Conservation (phyloP, 37 sponge, comb jelly and placozoan species). For the Agelas oroides region DNA sequence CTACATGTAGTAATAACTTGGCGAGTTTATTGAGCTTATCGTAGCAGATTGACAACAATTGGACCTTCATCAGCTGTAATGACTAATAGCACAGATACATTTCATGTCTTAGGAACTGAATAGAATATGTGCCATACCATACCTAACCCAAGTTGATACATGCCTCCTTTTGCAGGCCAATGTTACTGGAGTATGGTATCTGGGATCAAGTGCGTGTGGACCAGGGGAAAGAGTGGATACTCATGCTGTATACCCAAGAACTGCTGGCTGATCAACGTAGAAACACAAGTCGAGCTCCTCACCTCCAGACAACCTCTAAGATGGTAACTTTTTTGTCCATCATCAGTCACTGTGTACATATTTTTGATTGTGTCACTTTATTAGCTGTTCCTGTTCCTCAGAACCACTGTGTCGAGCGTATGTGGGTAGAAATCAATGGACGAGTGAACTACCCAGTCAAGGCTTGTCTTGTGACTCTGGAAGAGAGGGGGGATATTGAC, state of each 20-base stretch:
- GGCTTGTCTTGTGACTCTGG: constrained; percentile 27
- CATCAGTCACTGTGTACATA: no score
- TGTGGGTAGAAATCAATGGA: constrained; percentile 68
- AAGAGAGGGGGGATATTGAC: constrained; percentile 39
- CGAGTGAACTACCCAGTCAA: constrained; percentile 74
- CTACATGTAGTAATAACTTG: no score
- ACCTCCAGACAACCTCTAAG: constrained; percentile 48
- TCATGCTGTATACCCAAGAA: constrained; percentile 69
- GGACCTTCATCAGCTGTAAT: no score
- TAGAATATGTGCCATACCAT: no score
- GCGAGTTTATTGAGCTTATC: no score
- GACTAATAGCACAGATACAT: no score
- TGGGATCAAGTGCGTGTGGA: constrained; percentile 76
- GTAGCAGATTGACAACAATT: no score
- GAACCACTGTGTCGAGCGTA: constrained; percentile 56
- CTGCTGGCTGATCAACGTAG: constrained; percentile 32
- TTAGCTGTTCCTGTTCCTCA: neutral
- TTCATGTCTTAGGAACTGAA: no score
- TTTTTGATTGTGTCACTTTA: neutral
- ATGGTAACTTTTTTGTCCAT: constrained; percentile 9
- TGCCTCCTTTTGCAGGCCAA: constrained; percentile 29
- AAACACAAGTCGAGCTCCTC: constrained; percentile 45
- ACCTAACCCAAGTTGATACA: no score
- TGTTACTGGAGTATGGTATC: constrained; percentile 65
- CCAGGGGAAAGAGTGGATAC: constrained; percentile 71